Evolutionary conservation across 2,113 vertebrate genomes (phyloP), one percentile per base, ranked within the genome.

Genomic region (Chauna torquata): DNA sequence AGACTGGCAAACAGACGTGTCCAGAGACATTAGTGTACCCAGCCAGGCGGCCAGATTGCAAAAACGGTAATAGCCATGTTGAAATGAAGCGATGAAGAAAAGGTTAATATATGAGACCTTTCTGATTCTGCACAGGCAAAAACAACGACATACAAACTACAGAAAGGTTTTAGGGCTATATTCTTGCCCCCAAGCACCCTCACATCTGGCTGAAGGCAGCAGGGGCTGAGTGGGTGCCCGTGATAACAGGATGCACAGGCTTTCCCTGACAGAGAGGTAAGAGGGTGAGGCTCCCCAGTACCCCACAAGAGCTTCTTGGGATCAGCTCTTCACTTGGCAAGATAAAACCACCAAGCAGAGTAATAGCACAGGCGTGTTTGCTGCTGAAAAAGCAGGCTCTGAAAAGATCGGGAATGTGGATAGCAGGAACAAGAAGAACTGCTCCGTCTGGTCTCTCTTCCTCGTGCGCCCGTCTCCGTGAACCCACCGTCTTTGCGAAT

Each of bases 361-460:
- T 52, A 91, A 88, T 55, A 93, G 94, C 78, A 90, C 42, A 30
- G 92, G 84, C 89, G 87, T 71, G 91, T 74, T 13, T 58, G 90
- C 4, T 71, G 91, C 84, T 83, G 95, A 86, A 80, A 95, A 66
- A 88, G 84, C 84, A 92, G 75, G 91, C 87, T 91, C 76, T 59
- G 82, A 84, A 34, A 80, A 97, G 96, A 96, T 82, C 0, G 6
- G 34, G 69, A 91, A 69, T 1, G 23, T 14, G 91, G 92, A 94
- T 88, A 96, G 86, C 84, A 96, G 82, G 93, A 97, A 97, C 91
- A 92, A 88, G 95, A 91, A 97, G 92, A 96, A 96, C 94, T 70
- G 92, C 94, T 92, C 94, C n/a, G 71, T 92, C 96, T 96, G 95
- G 91, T 96, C 86, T 77, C 83, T 72, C 71, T 80, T 82, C 87